Evolutionary conservation across 2,113 vertebrate species (phyloP), one percentile per base, ranked within the genome.

Genomic region (Thinocorus orbignyianus): DNA sequence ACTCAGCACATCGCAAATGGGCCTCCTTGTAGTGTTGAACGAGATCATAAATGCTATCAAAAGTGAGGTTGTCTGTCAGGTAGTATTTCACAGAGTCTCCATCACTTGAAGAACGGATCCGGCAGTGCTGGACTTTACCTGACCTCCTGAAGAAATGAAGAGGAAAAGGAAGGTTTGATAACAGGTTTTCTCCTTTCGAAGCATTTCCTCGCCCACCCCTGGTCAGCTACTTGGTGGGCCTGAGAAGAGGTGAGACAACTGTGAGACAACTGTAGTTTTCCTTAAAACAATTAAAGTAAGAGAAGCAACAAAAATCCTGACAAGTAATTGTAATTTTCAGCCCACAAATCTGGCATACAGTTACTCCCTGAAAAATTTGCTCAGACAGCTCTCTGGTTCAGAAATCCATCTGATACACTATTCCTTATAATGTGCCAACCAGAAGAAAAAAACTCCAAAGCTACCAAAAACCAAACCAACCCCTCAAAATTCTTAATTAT

Each of bases 121-220:
- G 98, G 85, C 99, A 99, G 97, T 99, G 99, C 97, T 99, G 99
- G 78, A 99, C 99, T 60, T 99, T 97, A 49, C 99, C 99, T 5
- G 97, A 97, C 51, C 99, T 98, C 99, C 99, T 99, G 91, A 5
- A 42, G 49, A 84, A 80, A 74, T 2, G 16, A 71, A 90, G 11
- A 35, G 12, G 46, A 48, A 82, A 86, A 76, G 3, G 44, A 8
- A 49, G 24, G 30, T 19, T 55, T 94, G 66, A 24, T 41, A 62
- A 81, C 7, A 62, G 28, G 6, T 83, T 74, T 62, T 70, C 35
- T 69, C 44, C 15, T 66, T 89, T 46, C 3, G 1, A 86, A 79
- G 23, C 2, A 2, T 72, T 86, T 85, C 48, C 51, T 69, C 37
- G 33, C 16, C 60, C 6, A 0, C 33, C 81, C 51, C 41, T 58